Base-by-base conservation (phyloP, 2,888 invertebrate genomes). In the Melanargia galathea region DNA sequence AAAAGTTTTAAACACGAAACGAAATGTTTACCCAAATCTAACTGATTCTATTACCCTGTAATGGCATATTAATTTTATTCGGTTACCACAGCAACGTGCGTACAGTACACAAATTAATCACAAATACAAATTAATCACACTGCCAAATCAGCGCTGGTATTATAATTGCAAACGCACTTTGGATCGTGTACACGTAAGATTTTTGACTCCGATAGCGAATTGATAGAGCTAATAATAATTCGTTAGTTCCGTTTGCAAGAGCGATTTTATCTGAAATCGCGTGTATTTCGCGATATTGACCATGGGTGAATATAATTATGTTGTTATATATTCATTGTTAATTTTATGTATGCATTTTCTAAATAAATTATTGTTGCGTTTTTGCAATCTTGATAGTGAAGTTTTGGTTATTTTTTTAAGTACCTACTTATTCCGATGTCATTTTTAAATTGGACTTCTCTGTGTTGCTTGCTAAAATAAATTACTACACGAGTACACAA, bases 141-240 rank as follows among this genome's bases (percentile, higher is more conserved):
- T 49, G 63, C 56, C 62, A 66, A 67, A 66, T 66, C 66, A 60
- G 40, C 24, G 18, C 24, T 26, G 2, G 33, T 16, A 56, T 56
- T 61, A 60, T 60, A 54, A 61, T 61, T 61, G 55, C 55, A 62
- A 56, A 56, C 33, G 16, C 38, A 30, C n/a, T 56, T 51, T 16
- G 10, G 62, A n/a, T n/a, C 62, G 56, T 49, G 56, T 56, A 40
- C 40, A 18, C 1, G 18, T 43, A 6, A 43, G 16, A 43, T 43
- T 16, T 43, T 43, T 16, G 40, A 18, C 40, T 40, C 16, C 10
- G 40, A 43, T 43, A 43, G 40, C 40, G 40, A 43, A 0, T 6
- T 6, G 40, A 43, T 43, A 43, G 43, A n/a, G n/a, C n/a, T 8
- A 18, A 43, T 18, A 18, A 18, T 43, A 43, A 43, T 43, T 18